Percentiles rank a stretch among this genome's conserved stretches.
phyloP scores from a whole-genome alignment of 2,888 invertebrate genomes.

The Xylota sylvarum region DNA sequence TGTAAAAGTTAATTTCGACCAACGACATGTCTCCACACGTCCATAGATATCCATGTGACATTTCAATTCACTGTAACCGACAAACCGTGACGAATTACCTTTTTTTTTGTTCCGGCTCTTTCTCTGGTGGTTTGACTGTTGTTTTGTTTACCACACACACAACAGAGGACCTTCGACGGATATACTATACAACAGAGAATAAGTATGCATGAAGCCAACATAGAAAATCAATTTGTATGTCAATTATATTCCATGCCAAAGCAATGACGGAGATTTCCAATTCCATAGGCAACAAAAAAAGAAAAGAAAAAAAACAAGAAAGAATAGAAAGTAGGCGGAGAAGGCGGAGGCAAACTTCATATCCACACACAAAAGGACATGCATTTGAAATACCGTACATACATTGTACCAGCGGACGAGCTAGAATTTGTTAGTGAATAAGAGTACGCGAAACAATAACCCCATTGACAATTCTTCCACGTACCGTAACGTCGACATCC shows the following conservation, averaged over 20 bases:
- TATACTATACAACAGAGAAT: constrained; percentile 46
- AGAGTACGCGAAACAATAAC: constrained; percentile 72
- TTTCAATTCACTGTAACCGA: constrained; percentile 73
- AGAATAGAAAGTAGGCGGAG: constrained; percentile 27
- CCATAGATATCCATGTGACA: constrained; percentile 59
- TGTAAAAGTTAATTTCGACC: constrained; percentile 58
- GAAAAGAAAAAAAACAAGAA: neutral
- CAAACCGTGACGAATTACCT: constrained; percentile 75
- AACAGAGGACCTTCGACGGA: constrained; percentile 56
- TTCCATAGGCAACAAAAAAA: constrained; percentile 46
- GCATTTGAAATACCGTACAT: constrained; percentile 50
- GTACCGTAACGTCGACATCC: constrained; percentile 71
- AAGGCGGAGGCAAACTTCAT: constrained; percentile 44
- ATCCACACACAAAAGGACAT: constrained; percentile 61
- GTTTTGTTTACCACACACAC: constrained; percentile 56
- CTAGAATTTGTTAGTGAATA: constrained; percentile 30
- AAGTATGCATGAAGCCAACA: constrained; percentile 70
- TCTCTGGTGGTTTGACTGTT: constrained; percentile 46
- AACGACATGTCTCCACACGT: constrained; percentile 34
- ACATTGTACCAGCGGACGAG: constrained; percentile 10
- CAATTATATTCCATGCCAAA: constrained; percentile 74
- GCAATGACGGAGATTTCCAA: constrained; percentile 69
- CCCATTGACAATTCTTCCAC: constrained; percentile 74
- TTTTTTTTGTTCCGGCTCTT: constrained; percentile 62
- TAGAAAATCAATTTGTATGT: constrained; percentile 76